Evolutionary conservation across 2,797 vertebrate genomes (phyloP), one percentile per base, ranked within the genome.

Genomic region (Anabacerthia variegaticeps): DNA sequence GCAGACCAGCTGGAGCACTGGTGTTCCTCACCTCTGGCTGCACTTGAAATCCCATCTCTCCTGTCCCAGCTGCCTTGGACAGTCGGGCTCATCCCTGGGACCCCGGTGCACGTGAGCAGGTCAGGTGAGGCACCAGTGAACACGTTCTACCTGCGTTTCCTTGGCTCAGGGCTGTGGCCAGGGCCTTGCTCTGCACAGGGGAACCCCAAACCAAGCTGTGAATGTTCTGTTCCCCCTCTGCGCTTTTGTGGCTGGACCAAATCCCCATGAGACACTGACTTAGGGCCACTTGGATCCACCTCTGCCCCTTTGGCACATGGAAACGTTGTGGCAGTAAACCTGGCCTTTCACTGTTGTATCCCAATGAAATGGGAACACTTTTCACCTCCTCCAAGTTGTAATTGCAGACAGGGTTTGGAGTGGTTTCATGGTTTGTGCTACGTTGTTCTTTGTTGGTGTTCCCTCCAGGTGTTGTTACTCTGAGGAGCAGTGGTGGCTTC

Each of bases 41-140:
- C 85, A 54, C 92, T 89, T 62, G 81, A 89, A 93, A 83, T 41
- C 10, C 41, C 23, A 0, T 12, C 44, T 73, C 32, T 69, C 49
- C 58, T 78, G 46, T 37, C 56, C 89, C 0, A 0, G 12, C n/a
- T 51, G 78, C 46, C 58, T n/a, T 22, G 52, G 59, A 27, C 65
- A 51, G 7, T n/a, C 56, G 17, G 67, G 43, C 71, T 51, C 14
- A 12, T 3, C 21, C 2, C 1, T 5, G 37, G n/a, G 16, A 0
- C 16, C 0, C 4, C 0, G 0, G 74, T 17, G 9, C 15, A 4
- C 1, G 32, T 5, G 6, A 30, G 65, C 5, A 3, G 43, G 58
- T 14, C 20, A 17, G 59, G n/a, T 15, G 14, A 20, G 39, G 16
- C 1, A 3, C 4, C n/a, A 23, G 3, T 1, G 4, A 27, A 26